Percentiles rank a stretch among this genome's conserved stretches.
Conservation (phyloP, 2,797 vertebrate genomes). For the Thalassophryne amazonica region DNA sequence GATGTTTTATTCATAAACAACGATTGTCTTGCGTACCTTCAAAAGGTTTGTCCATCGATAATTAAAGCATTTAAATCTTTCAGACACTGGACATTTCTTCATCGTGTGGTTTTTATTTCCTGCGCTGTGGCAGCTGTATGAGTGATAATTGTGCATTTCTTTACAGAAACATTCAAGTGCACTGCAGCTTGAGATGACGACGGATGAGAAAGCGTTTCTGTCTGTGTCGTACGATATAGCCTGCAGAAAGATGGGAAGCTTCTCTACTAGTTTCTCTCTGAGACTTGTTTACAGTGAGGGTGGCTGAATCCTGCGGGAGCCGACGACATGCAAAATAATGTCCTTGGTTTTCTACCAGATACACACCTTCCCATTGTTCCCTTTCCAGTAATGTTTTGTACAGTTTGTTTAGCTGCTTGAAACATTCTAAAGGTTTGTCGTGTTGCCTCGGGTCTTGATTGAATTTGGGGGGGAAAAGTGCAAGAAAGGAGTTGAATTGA, state of each 20-base stretch:
- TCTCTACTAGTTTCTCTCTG: conserved; percentile 6
- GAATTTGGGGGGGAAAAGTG: too few species aligned
- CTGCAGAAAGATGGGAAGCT: conserved; percentile 6
- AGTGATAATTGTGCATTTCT: neutral
- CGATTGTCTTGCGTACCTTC: too few species aligned
- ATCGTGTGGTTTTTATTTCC: too few species aligned
- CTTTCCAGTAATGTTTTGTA: neutral
- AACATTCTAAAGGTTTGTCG: neutral
- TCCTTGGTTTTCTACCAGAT: conserved; percentile 15
- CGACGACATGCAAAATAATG: conserved; percentile 34
- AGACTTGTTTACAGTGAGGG: conserved; percentile 8
- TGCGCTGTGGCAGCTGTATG: neutral
- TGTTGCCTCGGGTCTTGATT: neutral
- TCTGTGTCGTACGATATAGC: neutral
- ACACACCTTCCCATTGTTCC: neutral
- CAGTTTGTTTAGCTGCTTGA: conserved; percentile 8
- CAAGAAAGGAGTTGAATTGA: neutral
- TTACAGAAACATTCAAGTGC: neutral
- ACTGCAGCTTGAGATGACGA: neutral
- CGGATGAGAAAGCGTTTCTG: neutral
- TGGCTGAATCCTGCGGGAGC: conserved; percentile 20
- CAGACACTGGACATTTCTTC: too few species aligned
- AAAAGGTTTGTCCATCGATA: too few species aligned
- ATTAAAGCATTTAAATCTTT: too few species aligned
- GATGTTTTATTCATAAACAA: too few species aligned